Conservation (phyloP, 2,888 invertebrate genomes). For the Campopleginae sp. region DNA sequence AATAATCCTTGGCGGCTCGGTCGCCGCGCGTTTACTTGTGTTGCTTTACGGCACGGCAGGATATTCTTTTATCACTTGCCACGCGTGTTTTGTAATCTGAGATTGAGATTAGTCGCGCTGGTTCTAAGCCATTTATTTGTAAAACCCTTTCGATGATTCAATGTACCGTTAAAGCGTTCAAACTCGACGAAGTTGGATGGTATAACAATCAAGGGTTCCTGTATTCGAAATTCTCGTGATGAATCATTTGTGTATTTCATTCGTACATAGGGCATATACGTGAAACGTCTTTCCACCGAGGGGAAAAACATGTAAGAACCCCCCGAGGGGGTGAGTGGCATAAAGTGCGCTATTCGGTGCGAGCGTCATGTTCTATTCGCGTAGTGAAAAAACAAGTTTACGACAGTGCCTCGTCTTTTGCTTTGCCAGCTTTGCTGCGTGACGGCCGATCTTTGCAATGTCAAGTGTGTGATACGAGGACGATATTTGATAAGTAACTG, state of each 20-base stretch:
- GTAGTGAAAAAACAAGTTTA: constrained; percentile 10
- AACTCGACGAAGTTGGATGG: background rate
- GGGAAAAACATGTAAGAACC: constrained; percentile 5
- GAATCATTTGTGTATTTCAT: constrained; percentile 12
- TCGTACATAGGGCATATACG: constrained; percentile 5
- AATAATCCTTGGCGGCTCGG: background rate
- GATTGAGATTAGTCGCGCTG: background rate
- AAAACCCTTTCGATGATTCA: background rate
- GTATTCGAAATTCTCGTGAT: background rate
- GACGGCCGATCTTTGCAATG: constrained; percentile 9
- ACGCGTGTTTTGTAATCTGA: constrained; percentile 12
- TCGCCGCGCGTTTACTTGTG: background rate
- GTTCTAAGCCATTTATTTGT: background rate
- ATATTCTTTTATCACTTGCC: background rate
- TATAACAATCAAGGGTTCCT: background rate
- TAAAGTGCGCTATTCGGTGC: constrained; percentile 1
- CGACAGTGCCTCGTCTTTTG: constrained; percentile 1
- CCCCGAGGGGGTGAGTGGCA: background rate
- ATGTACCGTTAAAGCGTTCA: background rate
- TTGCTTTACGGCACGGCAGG: background rate
- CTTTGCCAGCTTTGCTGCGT: background rate
- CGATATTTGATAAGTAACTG: background rate
- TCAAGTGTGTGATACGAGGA: constrained; percentile 9
- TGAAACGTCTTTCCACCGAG: background rate
- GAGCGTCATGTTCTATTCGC: constrained; percentile 15